Percentiles rank a stretch among this genome's conserved stretches.
phyloP scores from a whole-genome alignment of 2,113 vertebrate genomes.

The Pitta sordida region DNA sequence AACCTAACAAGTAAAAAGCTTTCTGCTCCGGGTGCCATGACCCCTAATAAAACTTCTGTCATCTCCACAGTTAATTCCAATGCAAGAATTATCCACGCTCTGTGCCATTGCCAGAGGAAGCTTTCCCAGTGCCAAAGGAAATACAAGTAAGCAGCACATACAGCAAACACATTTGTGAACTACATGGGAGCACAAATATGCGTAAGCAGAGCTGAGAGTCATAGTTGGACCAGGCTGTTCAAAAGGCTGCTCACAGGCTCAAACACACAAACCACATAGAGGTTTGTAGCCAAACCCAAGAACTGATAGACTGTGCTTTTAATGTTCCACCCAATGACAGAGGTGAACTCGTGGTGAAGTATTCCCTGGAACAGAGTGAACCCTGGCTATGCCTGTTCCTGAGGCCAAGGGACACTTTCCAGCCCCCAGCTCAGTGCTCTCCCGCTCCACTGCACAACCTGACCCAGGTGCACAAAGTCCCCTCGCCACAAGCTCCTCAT shows the following conservation, averaged over 20 bases:
- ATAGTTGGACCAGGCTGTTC: not conserved
- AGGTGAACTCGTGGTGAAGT: not conserved
- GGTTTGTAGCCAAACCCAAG: not conserved
- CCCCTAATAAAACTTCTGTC: not conserved
- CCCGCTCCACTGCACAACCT: not conserved
- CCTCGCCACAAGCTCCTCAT: not conserved
- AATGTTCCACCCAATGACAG: not conserved
- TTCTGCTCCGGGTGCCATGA: not conserved
- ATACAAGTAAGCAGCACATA: not conserved
- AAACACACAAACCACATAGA: not conserved
- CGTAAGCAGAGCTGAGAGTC: not conserved
- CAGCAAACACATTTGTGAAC: not conserved
- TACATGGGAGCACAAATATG: not conserved
- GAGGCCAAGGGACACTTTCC: not conserved
- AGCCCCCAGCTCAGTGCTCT: not conserved
- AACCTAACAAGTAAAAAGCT: not conserved
- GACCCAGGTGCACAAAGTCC: fast-evolving
- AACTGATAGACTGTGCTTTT: not conserved
- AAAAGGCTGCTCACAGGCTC: not conserved
- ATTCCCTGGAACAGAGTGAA: slow-evolving; percentile 18
- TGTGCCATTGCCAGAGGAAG: slow-evolving; percentile 6
- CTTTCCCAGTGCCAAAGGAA: slow-evolving; percentile 10
- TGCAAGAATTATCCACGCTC: not conserved
- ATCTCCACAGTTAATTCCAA: not conserved
- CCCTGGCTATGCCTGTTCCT: not conserved